phyloP scores from a whole-genome alignment of 2,113 vertebrate genomes.

The Erpornis zantholeuca region DNA sequence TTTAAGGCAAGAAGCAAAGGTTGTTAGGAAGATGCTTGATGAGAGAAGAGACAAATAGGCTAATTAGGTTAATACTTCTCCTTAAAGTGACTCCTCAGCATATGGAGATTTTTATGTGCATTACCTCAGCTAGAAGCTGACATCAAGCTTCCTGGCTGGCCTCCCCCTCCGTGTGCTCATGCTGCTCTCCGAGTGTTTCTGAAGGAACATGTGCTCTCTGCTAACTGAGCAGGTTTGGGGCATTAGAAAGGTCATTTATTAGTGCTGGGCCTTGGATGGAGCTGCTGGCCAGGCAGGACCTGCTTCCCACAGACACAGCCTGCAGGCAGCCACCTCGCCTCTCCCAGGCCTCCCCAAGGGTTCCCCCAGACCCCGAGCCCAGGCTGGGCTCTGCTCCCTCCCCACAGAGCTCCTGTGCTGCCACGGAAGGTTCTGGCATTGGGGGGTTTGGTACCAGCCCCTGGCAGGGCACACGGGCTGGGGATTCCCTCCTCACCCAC shows the following conservation, averaged over 20 bases:
- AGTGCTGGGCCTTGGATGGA: not conserved
- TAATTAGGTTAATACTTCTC: not conserved
- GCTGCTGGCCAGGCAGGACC: not conserved
- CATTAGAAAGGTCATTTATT: not conserved
- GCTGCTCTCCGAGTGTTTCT: not conserved
- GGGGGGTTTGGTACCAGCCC: rapidly evolving
- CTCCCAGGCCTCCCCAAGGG: not conserved
- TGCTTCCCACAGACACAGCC: not conserved
- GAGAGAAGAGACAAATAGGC: not conserved
- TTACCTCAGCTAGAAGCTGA: slow-evolving; percentile 43
- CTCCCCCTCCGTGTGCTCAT: not conserved
- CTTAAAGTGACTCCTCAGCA: slow-evolving; percentile 1
- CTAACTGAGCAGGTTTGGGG: not conserved
- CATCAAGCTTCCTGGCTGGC: slow-evolving; percentile 13
- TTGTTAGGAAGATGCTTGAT: not conserved
- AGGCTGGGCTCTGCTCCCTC: not conserved
- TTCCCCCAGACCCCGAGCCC: not conserved
- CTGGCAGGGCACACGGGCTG: not conserved
- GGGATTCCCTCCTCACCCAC: not conserved
- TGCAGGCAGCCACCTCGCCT: not conserved
- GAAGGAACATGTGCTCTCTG: not conserved
- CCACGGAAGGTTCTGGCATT: not conserved
- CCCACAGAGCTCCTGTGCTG: not conserved
- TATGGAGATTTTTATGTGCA: not conserved
- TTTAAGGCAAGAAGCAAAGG: not conserved